These are phyloP conservation scores for Neopipo cinnamomea DNA, from an alignment of 2,113 vertebrate genomes.

Conservation along the genomic window DNA sequence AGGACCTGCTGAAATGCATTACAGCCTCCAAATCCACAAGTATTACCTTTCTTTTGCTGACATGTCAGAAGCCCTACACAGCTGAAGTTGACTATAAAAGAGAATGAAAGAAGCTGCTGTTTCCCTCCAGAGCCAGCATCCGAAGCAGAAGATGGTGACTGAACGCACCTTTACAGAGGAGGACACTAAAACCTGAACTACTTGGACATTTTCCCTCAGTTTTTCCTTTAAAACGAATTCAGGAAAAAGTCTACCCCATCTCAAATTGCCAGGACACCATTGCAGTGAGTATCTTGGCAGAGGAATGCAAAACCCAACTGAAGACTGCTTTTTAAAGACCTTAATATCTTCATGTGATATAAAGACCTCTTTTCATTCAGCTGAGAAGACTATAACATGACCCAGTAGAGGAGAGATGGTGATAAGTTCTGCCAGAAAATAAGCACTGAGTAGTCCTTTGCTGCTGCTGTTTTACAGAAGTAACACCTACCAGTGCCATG, in stretches of 20 bases:
- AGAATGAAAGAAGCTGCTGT: neutral
- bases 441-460: neutral
- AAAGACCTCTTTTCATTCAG: neutral
- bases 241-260: neutral
- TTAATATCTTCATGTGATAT: neutral
- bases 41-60: neutral
- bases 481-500: neutral
- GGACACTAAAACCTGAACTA: neutral
- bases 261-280: neutral
- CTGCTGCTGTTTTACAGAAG: neutral
- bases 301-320: neutral
- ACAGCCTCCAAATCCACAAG: neutral
- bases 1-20: neutral
- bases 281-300: neutral
- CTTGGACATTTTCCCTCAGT: neutral
- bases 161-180: neutral
- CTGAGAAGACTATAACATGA: neutral
- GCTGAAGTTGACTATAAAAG: neutral
- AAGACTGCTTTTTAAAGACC: neutral
- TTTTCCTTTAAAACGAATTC: neutral
- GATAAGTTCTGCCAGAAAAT: neutral
- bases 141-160: neutral
- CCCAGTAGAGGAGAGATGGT: neutral
- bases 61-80: neutral
- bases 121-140: neutral